Evolutionary conservation across 2,113 vertebrate genomes (phyloP).

Genomic region (Laterallus jamaicensis): DNA sequence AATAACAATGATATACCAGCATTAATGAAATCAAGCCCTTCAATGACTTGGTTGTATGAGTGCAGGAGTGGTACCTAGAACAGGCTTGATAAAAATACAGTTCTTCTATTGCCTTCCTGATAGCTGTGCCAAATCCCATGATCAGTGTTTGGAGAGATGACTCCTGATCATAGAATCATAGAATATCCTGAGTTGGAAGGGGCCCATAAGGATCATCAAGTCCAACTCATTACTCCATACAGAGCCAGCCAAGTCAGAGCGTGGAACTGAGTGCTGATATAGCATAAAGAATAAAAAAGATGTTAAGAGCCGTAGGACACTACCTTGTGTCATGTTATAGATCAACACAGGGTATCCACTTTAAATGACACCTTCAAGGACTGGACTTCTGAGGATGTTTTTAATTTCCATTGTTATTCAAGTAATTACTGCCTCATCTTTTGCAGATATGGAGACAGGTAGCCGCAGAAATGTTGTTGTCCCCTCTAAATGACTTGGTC

Average conservation of each 20-base stretch:
- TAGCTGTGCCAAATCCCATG: background rate
- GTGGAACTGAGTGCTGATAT: background rate
- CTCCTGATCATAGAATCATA: no score
- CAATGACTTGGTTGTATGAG: background rate
- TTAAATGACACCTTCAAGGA: background rate
- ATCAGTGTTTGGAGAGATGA: background rate
- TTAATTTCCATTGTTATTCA: background rate
- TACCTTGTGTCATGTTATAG: background rate
- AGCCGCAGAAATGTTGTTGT: background rate
- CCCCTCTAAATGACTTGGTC: background rate
- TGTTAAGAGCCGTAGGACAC: background rate
- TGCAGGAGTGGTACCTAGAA: background rate
- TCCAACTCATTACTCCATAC: no score
- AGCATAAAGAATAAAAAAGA: background rate
- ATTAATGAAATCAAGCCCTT: background rate
- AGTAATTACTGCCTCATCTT: background rate
- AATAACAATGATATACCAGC: background rate
- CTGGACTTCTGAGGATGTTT: background rate
- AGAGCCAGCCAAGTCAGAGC: no score
- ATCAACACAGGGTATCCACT: background rate
- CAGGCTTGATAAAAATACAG: background rate
- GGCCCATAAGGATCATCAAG: no score
- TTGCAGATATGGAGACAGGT: background rate
- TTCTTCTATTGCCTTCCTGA: background rate
- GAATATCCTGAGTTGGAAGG: no score